Evolutionary conservation across 1,140 invertebrate species (phyloP).

Genomic region (Drosophila orosa): DNA sequence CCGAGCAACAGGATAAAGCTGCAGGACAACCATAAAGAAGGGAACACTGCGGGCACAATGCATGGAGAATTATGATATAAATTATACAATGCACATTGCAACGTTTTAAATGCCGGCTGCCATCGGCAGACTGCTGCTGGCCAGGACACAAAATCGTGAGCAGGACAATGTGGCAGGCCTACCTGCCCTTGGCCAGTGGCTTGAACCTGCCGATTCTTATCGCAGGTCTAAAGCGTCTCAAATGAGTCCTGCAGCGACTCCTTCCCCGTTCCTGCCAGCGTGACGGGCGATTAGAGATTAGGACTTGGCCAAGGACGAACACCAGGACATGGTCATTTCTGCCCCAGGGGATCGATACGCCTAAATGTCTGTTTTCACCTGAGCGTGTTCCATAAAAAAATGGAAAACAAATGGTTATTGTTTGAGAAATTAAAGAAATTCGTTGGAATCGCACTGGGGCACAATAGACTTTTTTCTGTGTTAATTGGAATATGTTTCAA

Average conservation of each 20-base stretch:
- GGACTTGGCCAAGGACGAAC: slow-evolving; percentile 46
- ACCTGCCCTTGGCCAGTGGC: slow-evolving; percentile 53
- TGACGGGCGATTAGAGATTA: slow-evolving; percentile 80
- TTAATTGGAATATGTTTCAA: slow-evolving; percentile 23
- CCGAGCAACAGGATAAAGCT: slow-evolving; percentile 60
- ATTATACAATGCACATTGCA: slow-evolving; percentile 80
- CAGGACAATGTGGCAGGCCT: slow-evolving; percentile 70
- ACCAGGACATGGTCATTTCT: slow-evolving; percentile 33
- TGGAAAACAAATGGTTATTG: slow-evolving; percentile 51
- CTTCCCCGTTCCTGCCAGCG: slow-evolving; percentile 55
- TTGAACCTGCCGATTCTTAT: slow-evolving; percentile 78
- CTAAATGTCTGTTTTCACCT: slow-evolving; percentile 41
- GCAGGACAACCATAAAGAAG: slow-evolving; percentile 55
- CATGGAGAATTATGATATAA: slow-evolving; percentile 76
- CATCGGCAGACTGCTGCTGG: slow-evolving; percentile 26
- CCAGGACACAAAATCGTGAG: slow-evolving; percentile 52
- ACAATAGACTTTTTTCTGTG: slow-evolving; percentile 11
- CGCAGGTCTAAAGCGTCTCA: slow-evolving; percentile 65
- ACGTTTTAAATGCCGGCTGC: slow-evolving; percentile 69
- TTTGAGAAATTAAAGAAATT: slow-evolving; percentile 52
- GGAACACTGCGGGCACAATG: slow-evolving; percentile 35
- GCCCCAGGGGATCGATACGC: slow-evolving; percentile 38
- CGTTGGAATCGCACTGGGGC: slow-evolving; percentile 13
- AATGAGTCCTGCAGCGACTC: slow-evolving; percentile 54
- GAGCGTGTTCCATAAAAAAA: slow-evolving; percentile 36